Evolutionary conservation across 2,113 vertebrate species (phyloP).

Genomic region (Rhabdomys dilectus): DNA sequence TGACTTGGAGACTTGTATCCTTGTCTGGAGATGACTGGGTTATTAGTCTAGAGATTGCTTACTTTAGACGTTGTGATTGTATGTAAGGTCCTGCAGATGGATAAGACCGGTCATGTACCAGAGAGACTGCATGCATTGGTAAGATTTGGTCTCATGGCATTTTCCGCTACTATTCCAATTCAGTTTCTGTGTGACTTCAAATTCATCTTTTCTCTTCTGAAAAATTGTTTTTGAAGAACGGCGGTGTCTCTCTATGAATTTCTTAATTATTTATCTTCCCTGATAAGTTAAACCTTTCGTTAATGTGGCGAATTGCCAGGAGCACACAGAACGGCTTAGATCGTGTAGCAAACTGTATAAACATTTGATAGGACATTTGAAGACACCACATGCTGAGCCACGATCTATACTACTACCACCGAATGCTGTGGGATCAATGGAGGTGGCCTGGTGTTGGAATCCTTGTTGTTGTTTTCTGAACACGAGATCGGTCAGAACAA

Average conservation of each 20-base stretch:
- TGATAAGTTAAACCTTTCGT: conserved; percentile 79
- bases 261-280: conserved; percentile 79
- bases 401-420: conserved; percentile 61
- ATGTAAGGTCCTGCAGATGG: background rate
- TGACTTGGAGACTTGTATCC: conserved; percentile 22
- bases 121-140: conserved; percentile 47
- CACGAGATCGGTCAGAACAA: background rate
- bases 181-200: conserved; percentile 27
- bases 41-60: conserved; percentile 37
- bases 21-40: background rate
- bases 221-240: conserved; percentile 82
- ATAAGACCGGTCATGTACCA: conserved; percentile 26
- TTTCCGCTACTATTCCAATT: conserved; percentile 52
- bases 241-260: conserved; percentile 80
- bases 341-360: conserved; percentile 78
- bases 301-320: conserved; percentile 74
- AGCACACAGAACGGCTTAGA: conserved; percentile 78
- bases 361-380: conserved; percentile 77
- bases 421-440: background rate
- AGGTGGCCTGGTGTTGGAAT: conserved; percentile 24
- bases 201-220: conserved; percentile 79
- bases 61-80: conserved; percentile 30
- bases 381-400: conserved; percentile 62
- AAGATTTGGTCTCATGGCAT: background rate
- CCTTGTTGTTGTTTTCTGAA: conserved; percentile 54